A percentile compares a stretch with the other conserved stretches of the same genome.
These are phyloP conservation scores for Sclerodermus sp. DNA, from an alignment of 2,888 invertebrate genomes.

Conservation along the genomic window DNA sequence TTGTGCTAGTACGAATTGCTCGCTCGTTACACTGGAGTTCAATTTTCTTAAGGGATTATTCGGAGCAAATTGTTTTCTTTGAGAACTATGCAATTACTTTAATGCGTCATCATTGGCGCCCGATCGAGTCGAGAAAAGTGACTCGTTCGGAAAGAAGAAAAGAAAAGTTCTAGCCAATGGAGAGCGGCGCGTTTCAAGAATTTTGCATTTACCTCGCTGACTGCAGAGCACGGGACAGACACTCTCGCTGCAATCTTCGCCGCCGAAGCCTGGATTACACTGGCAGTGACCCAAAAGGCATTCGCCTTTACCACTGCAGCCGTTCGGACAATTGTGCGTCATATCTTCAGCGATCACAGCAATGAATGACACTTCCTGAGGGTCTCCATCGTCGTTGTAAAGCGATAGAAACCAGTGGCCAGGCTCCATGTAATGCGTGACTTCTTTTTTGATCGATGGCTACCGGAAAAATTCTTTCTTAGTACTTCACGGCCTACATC, in stretches of 20 bases:
- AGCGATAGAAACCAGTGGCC: conserved; percentile 96
- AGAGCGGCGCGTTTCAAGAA: too few relatives aligned
- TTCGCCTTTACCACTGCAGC: conserved; percentile 95
- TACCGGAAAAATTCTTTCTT: conserved; percentile 49
- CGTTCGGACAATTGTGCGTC: conserved; percentile 94
- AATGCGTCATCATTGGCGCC: too few relatives aligned
- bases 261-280: conserved; percentile 95
- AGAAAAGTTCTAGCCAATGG: too few relatives aligned
- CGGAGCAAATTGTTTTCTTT: too few relatives aligned
- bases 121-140: too few relatives aligned
- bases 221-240: conserved; percentile 96
- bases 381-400: conserved; percentile 93
- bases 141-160: too few relatives aligned
- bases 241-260: conserved; percentile 95
- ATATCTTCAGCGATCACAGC: conserved; percentile 86
- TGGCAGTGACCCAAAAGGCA: conserved; percentile 94
- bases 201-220: conserved; percentile 69
- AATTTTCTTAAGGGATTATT: too few relatives aligned
- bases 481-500: too few relatives aligned
- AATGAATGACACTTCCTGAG: conserved; percentile 83
- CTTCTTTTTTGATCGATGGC: conserved; percentile 87
- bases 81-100: too few relatives aligned
- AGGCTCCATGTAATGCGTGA: conserved; percentile 92
- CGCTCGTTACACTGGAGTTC: too few relatives aligned
- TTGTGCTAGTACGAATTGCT: too few relatives aligned